Evolutionary conservation across 53 echinoderm and acorn worm genomes (phyloP), one percentile per base, ranked within the genome.

Genomic region (Apostichopus leukothele): DNA sequence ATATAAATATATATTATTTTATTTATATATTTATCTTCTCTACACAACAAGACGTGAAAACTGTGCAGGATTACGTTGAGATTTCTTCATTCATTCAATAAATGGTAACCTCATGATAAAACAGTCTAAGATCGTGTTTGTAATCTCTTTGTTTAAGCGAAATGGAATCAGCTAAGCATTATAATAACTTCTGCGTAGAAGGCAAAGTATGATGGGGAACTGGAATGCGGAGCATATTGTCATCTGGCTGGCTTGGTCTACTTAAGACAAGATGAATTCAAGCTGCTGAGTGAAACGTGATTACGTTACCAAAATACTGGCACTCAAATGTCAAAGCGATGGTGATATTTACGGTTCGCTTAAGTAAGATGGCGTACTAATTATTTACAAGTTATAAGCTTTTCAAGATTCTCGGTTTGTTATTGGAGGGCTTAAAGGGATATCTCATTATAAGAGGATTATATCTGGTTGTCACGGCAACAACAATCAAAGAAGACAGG

Each of bases 101-200:
- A 3, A 39, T 57, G 57, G 57, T 57, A 57, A 5, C 57, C 57
- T 10, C 57, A 57, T 5, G 10, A 57, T 10, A 57, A 7, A 57
- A 10, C 57, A 57, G 57, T 57, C 10, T 57, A 10, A 57, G 57
- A 5, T 8, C 57, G 57, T 57, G 57, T 57, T 57, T 57, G 14
- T 77, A 77, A 77, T 81, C 81, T 81, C 81, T 81, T 81, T 81
- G 55, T 81, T 81, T 81, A 71, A 59, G 81, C 20, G 59, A 22
- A 54, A 54, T 81, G 60, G 54, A 81, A 81, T 81, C 53, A 81
- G 21, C n/a, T 53, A 10, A 81, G 81, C 81, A 22, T 51, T 16
- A 51, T 5, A n/a, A 71, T 71, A 68, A 18, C 68, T 68, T 57
- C 57, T 57, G 10, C 57, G 8, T 39, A 39, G 39, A 57, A 57